Evolutionary conservation across 2,113 vertebrate species (phyloP), one percentile per base, ranked within the genome.

Genomic region (Rhipidura dahli): DNA sequence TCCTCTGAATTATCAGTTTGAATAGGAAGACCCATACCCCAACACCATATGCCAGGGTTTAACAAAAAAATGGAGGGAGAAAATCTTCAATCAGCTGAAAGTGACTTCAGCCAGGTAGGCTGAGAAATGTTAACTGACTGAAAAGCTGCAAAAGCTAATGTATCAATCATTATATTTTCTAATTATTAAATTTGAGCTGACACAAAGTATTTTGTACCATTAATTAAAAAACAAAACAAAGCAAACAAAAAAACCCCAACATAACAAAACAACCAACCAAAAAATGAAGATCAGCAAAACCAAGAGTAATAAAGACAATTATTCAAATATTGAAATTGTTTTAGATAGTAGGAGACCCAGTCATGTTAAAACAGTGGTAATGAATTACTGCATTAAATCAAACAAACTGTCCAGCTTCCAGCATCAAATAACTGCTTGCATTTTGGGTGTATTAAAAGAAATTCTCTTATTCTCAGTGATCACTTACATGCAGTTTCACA

Each of bases 71-170:
- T 69, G 83, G 68, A 93, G 77, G 78, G 85, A 89, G 94, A 97
- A 96, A 89, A 95, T 93, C 83, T 95, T 85, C 93, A 97, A 91
- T 95, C 94, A 97, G 69, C 81, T 91, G 89, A 85, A 95, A 84
- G 45, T 93, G 6, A 79, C 92, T 96, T 95, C 71, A 84, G 63
- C 16, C 68, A 75, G 57, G 17, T 61, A 71, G 73, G 42, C 42
- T 92, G 61, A 88, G 87, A 89, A 96, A 69, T 42, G n/a, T 57
- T 45, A 81, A n/a, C 27, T 64, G 45, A 80, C 57, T 22, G 1
- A 88, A 89, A 89, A 90, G 56, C 78, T 84, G 73, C 22, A 82
- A 85, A 93, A 92, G 40, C 54, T 85, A 73, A 83, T 70, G 53
- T 73, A 93, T 44, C 49, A 73, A 51, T 72, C 33, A 90, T 47